These are phyloP conservation scores for Oostethus manadensis DNA, from an alignment of 2,113 vertebrate genomes.

Conservation along the genomic window DNA sequence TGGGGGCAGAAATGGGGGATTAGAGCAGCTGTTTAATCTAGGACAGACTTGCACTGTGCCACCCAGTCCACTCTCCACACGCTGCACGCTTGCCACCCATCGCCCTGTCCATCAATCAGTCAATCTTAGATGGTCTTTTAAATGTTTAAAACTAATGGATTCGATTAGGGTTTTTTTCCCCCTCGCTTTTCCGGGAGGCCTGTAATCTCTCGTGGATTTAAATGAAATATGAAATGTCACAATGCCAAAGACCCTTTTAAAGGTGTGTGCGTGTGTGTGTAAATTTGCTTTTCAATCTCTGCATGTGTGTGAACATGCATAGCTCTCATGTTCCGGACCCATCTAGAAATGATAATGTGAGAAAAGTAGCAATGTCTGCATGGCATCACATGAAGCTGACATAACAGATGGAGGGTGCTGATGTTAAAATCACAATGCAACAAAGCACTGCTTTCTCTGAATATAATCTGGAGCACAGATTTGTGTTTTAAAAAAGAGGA, in stretches of 20 bases:
- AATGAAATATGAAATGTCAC: constrained; percentile 67
- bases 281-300: constrained; percentile 3
- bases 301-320: constrained; percentile 31
- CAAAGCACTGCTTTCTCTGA: not conserved
- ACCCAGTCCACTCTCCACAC: constrained; percentile 40
- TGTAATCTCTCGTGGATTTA: constrained; percentile 70
- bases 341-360: constrained; percentile 25
- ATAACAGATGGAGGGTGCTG: not conserved
- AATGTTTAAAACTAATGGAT: constrained; percentile 72
- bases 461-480: not conserved
- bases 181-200: constrained; percentile 41
- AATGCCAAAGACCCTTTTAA: constrained; percentile 71
- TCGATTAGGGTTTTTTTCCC: constrained; percentile 51
- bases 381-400: not conserved
- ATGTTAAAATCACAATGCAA: not conserved
- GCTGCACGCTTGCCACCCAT: constrained; percentile 25
- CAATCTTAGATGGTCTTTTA: constrained; percentile 64
- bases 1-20: constrained; percentile 69
- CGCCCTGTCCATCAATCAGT: constrained; percentile 55
- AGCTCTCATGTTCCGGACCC: constrained; percentile 27
- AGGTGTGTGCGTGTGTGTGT: constrained; percentile 41
- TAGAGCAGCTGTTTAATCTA: constrained; percentile 73
- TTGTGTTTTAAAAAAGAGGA: too few relatives aligned
- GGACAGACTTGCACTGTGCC: constrained; percentile 66
- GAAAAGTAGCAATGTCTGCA: constrained; percentile 1